These are phyloP conservation scores for Mesopsocus fuscifrons DNA, from an alignment of 2,888 invertebrate genomes.

Conservation along the genomic window DNA sequence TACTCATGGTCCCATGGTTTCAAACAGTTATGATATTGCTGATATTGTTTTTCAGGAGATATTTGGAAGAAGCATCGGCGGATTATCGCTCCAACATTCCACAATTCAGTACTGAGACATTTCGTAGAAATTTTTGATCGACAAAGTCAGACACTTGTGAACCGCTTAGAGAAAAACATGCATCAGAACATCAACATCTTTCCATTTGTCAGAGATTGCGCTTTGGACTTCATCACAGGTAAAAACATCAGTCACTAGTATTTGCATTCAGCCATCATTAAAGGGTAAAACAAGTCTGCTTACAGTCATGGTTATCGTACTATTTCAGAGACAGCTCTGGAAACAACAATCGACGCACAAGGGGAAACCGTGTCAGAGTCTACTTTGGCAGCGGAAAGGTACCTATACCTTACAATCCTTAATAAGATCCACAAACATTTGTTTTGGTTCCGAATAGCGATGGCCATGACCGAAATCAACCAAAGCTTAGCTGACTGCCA, in stretches of 20 bases:
- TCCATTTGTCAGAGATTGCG: slow-evolving; percentile 70
- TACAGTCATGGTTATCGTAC: no score
- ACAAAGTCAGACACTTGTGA: slow-evolving; percentile 40
- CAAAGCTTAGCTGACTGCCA: no score
- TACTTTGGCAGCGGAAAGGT: slow-evolving; percentile 5
- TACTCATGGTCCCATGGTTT: no score
- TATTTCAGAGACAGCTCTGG: slow-evolving; percentile 2
- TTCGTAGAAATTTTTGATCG: slow-evolving; percentile 61
- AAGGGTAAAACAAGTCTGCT: no score
- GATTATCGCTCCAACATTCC: slow-evolving; percentile 72
- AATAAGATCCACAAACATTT: no score
- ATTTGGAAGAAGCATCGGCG: slow-evolving; percentile 60
- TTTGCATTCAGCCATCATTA: no score
- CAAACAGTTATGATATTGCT: no score
- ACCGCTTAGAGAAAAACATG: slow-evolving; percentile 45
- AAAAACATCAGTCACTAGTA: no score
- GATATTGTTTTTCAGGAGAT: slow-evolving; percentile 4
- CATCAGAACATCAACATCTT: slow-evolving; percentile 56
- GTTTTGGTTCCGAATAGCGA: no score
- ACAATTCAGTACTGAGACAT: slow-evolving; percentile 63
- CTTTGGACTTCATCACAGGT: slow-evolving; percentile 62
- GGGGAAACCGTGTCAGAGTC: background rate
- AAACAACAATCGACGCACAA: slow-evolving; percentile 1
- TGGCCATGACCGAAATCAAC: no score
- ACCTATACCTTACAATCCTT: background rate